A percentile compares a stretch with the other conserved stretches of the same genome.
Evolutionary conservation across 2,797 vertebrate species (phyloP).

Genomic region (Pelochelys cantorii): DNA sequence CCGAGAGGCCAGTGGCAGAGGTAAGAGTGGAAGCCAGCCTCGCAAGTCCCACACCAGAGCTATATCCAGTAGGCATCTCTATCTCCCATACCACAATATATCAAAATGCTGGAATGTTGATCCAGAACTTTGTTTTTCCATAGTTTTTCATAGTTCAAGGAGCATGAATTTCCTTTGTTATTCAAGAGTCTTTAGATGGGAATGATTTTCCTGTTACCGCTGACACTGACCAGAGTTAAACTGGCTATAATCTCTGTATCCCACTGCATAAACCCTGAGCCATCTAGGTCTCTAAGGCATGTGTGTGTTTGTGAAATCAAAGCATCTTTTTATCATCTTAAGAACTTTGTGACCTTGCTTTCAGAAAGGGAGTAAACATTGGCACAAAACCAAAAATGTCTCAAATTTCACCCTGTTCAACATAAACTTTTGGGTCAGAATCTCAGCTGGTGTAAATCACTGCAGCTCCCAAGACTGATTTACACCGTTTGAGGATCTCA

Average conservation of each 20-base stretch:
- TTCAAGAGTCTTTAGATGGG: not conserved
- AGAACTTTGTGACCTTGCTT: not conserved
- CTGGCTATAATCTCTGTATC: not conserved
- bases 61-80: not conserved
- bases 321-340: not conserved
- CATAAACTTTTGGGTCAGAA: not conserved
- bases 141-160: not conserved
- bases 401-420: not conserved
- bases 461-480: not conserved
- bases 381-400: not conserved
- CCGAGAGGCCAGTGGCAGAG: not conserved
- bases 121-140: not conserved
- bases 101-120: not conserved
- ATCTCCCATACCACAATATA: not conserved
- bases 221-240: not conserved
- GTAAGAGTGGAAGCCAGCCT: not conserved
- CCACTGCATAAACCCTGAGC: not conserved
- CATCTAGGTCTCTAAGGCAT: not conserved
- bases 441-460: not conserved
- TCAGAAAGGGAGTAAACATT: not conserved
- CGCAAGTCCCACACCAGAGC: not conserved
- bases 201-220: not conserved
- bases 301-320: not conserved
- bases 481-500: slow-evolving; percentile 16
- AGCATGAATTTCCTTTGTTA: not conserved